Percentiles rank a stretch among this genome's conserved stretches.
phyloP scores from a whole-genome alignment of 2,888 invertebrate genomes.

The Andrena camellia region DNA sequence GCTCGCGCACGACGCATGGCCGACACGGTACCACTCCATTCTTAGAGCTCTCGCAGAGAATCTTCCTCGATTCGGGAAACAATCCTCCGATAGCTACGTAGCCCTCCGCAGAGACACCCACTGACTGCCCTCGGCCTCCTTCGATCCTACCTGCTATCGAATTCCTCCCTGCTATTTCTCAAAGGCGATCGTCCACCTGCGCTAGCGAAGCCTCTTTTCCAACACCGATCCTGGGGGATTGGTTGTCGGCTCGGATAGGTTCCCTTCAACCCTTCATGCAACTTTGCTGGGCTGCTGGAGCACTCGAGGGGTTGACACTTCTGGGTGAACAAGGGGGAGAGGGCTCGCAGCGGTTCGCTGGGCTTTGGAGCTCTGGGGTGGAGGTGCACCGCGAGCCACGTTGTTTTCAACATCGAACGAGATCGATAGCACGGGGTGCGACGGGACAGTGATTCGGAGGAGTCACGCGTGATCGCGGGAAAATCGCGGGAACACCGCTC shows the following conservation, averaged over 20 bases:
- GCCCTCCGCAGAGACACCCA: background rate
- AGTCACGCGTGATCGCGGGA: conserved; percentile 18
- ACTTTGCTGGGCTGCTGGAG: background rate
- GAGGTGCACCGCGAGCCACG: background rate
- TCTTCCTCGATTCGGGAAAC: background rate
- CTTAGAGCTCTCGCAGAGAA: conserved; percentile 6
- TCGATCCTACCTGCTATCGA: background rate
- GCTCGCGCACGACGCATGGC: conserved; percentile 51
- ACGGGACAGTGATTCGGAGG: conserved; percentile 8
- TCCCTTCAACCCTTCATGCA: background rate
- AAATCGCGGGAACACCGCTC: conserved; percentile 18
- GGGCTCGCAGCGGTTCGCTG: background rate
- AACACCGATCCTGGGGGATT: background rate
- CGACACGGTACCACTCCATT: conserved; percentile 6
- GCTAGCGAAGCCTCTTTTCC: background rate
- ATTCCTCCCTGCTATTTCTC: background rate
- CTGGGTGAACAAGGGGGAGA: background rate
- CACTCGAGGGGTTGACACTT: background rate
- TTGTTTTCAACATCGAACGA: background rate
- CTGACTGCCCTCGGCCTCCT: background rate
- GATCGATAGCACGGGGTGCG: conserved; percentile 14
- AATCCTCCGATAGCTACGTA: background rate
- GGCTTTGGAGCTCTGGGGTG: background rate
- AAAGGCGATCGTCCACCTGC: background rate
- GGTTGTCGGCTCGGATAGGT: background rate